Evolutionary conservation across 2,888 invertebrate species (phyloP), one percentile per base, ranked within the genome.

Genomic region (Agrotis puta): DNA sequence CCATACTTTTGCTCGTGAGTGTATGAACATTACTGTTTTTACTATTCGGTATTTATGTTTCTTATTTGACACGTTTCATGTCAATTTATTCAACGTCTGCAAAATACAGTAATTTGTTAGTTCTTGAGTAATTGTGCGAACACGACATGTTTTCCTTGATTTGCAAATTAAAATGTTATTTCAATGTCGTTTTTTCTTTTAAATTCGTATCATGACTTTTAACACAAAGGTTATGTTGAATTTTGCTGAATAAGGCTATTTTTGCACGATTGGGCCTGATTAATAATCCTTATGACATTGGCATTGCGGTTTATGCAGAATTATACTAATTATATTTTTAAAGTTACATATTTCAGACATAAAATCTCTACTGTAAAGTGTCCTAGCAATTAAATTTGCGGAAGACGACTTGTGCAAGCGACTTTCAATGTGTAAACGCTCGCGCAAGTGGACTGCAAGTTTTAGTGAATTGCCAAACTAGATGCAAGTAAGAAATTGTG

Each of bases 101-200:
- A 64, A 62, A 51, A 58, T 61, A 59, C 6, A 13, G 22, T 43
- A 43, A 45, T 63, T 63, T 51, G 18, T 58, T 61, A 47, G 39
- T 61, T 27, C 16, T 70, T 20, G 5, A 20, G 22, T 74, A 70
- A 70, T 64, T 50, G 50, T n/a, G 64, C 2, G 16, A 64, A 56
- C 56, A 50, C 39, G 48, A 43, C 64, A 18, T 20, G 51, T 68
- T 81, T 77, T 71, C 71, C 77, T 81, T 72, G 63, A 75, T 59
- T 64, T 47, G 59, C 22, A 43, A 53, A 71, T 66, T 64, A 24
- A 64, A 69, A 57, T 57, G n/a, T 77, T 51, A 68, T 54, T 71
- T 71, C 67, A 71, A 76, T 76, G 81, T 63, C 76, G 20, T 75
- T 81, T 69, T 63, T 65, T 39, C 56, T 45, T 54, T 11, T 54